Evolutionary conservation across 1,140 invertebrate species (phyloP), one percentile per base, ranked within the genome.

Genomic region (Saxidomus purpurata): DNA sequence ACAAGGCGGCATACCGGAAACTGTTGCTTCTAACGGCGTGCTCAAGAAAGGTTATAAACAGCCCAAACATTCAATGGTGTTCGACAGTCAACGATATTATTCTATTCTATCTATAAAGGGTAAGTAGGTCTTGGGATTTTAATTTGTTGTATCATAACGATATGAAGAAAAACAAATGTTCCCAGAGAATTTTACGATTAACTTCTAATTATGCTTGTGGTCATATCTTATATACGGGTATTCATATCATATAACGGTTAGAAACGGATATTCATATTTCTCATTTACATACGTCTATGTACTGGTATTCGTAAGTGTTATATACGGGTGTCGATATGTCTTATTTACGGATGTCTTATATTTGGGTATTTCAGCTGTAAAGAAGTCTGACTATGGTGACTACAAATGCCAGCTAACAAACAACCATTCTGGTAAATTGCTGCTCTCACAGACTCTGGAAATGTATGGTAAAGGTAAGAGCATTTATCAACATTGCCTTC

Each of bases 401-500:
- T 85, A 85, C 15, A 85, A 55, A 43, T 85, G 83, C 38, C 34
- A 49, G 31, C 31, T 85, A 2, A 55, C 43, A 9, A 85, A 85
- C 69, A 85, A 55, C 40, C 19, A 76, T 19, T 34, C 63, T 25
- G 67, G 67, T 19, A 13, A 47, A 6, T n/a, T 49, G 6, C 28
- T 85, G 13, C 11, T 43, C 17, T 19, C 63, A n/a, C n/a, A 76
- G 40, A 55, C 22, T 11, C 28, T 85, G 0, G 47, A 55, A 28
- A 76, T 85, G 69, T 85, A 71, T 59, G 83, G 83, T 55, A 52
- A 55, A 85, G 83, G 83, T 84, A 74, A 47, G 63, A n/a, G 4
- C 67, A 28, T 61, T 17, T 61, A 61, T 61, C n/a, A n/a, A 28
- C 59, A n/a, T n/a, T n/a, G n/a, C n/a, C n/a, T n/a, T n/a, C n/a